Evolutionary conservation across 2,113 vertebrate species (phyloP), one percentile per base, ranked within the genome.

Genomic region (Proterorhinus semilunaris): DNA sequence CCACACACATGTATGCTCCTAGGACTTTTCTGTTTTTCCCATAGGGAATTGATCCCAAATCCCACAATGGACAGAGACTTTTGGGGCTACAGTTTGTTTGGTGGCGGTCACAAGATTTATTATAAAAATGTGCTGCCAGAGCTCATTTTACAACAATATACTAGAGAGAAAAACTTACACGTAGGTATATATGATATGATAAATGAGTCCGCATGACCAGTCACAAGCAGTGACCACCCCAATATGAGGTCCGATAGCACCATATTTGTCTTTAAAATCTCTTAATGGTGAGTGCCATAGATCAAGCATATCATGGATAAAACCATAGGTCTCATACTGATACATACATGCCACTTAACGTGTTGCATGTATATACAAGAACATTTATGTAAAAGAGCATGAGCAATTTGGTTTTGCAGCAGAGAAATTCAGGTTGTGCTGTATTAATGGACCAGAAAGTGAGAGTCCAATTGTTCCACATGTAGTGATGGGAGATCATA

Each of bases 171-270:
- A 89, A 87, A 77, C 87, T 71, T 81, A 89, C 84, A 88, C 50
- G 84, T 53, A 72, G 68, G 90, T 96, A 44, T 96, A 44, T 61
- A 94, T 94, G 96, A 98, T 98, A 98, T 97, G 97, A 96, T 94
- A 93, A 91, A 94, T 94, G 95, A 96, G 96, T 98, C 96, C 94
- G 95, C 96, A 98, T 97, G 98, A 98, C 97, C 96, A 98, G 98
- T 98, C 97, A 97, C 86, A n/a, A 88, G 80, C 76, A 93, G 91
- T 95, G 96, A 98, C 96, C 95, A 95, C 95, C 93, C 93, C 93
- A 89, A 91, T 89, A 89, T 88, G 94, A 96, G 95, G 94, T 94
- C 96, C 87, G 93, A 95, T 99, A 98, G 97, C 97, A 99, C 98
- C 97, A 95, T 98, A 88, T 89, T 91, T 90, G 87, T 91, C 83